These are phyloP conservation scores for Palythoa caribaeorum DNA, from an alignment of 92 coral and sea anemone species.

Conservation along the genomic window DNA sequence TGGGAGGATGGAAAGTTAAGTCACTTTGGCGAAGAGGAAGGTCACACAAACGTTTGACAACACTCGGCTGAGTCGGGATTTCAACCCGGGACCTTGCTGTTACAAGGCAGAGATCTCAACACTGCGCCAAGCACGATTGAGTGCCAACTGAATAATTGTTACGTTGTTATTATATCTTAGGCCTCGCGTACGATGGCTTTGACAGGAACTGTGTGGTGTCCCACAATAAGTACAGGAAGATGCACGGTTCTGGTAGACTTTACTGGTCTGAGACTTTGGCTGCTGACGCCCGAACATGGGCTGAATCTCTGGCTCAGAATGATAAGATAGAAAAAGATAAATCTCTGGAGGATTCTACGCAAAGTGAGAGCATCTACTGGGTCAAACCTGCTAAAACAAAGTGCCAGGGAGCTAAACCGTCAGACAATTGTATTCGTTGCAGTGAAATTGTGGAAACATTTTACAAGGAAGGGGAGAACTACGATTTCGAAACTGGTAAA, in stretches of 20 bases:
- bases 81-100: no score
- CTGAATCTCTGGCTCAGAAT: constrained; percentile 78
- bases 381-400: constrained; percentile 74
- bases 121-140: no score
- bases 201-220: constrained; percentile 80
- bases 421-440: constrained; percentile 70
- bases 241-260: constrained; percentile 81
- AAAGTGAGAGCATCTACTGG: constrained; percentile 87
- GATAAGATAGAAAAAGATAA: constrained; percentile 75
- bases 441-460: constrained; percentile 38
- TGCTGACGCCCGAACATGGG: constrained; percentile 88
- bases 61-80: no score
- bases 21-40: no score
- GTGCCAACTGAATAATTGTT: no score
- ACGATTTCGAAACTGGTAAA: not conserved
- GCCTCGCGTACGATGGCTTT: constrained; percentile 57
- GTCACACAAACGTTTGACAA: no score
- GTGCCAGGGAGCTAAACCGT: constrained; percentile 64
- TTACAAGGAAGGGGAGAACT: not conserved
- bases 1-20: no score
- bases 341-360: constrained; percentile 57
- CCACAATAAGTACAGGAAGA: constrained; percentile 79
- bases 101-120: no score
- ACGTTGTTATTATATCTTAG: not conserved
- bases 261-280: constrained; percentile 87